A percentile compares a stretch with the other conserved stretches of the same genome.
These are phyloP conservation scores for Chionomys nivalis DNA, from an alignment of 2,113 vertebrate genomes.

Conservation along the genomic window DNA sequence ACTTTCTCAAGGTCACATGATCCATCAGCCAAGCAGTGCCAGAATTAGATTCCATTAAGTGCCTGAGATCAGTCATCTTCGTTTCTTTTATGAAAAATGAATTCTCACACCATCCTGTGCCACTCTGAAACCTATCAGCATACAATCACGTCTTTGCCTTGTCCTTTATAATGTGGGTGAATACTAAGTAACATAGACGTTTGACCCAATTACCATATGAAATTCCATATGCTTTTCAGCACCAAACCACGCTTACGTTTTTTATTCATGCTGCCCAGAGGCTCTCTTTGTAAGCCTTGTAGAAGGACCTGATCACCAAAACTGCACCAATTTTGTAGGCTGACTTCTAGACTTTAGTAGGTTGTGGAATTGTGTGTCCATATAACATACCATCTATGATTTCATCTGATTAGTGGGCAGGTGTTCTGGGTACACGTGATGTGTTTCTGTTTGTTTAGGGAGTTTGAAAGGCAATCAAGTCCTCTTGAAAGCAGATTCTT, in stretches of 20 bases:
- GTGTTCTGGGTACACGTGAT: neutral
- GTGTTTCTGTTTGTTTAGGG: neutral
- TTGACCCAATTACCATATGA: constrained; percentile 51
- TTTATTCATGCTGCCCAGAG: neutral
- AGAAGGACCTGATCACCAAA: neutral
- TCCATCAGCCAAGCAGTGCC: neutral
- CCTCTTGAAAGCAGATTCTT: neutral
- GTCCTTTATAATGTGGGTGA: constrained; percentile 50
- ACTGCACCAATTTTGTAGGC: neutral
- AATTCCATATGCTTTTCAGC: neutral
- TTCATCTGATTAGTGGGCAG: neutral
- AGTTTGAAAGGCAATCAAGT: neutral
- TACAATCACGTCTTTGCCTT: constrained; percentile 22
- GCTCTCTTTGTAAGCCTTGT: neutral
- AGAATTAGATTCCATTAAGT: neutral
- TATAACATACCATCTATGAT: neutral
- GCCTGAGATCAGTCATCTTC: neutral
- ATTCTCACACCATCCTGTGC: constrained; percentile 41
- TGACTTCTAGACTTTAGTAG: neutral
- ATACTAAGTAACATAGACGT: constrained; percentile 20
- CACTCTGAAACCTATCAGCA: constrained; percentile 54
- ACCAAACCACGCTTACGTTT: neutral
- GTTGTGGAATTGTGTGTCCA: neutral
- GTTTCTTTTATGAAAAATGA: constrained; percentile 49
- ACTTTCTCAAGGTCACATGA: constrained; percentile 44